Evolutionary conservation across 2,113 vertebrate genomes (phyloP).

Genomic region (Phyllostomus hastatus): DNA sequence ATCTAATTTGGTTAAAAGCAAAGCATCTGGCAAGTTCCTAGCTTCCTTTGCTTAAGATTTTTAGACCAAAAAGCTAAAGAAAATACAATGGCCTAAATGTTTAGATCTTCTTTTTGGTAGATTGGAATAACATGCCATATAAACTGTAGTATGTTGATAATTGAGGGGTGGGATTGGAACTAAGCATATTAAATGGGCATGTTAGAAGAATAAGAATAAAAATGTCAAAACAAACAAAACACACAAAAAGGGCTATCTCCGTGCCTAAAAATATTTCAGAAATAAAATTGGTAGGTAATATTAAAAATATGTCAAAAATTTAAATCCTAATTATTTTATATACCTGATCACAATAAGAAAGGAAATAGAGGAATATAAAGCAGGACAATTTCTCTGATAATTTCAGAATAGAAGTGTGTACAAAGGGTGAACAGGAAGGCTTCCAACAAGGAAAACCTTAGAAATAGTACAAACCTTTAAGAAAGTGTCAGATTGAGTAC

Average conservation of each 20-base stretch:
- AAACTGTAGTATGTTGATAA: neutral
- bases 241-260: neutral
- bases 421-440: neutral
- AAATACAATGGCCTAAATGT: neutral
- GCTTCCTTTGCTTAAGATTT: conserved; percentile 31
- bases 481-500: neutral
- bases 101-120: neutral
- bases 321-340: neutral
- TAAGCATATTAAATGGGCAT: neutral
- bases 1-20: conserved; percentile 67
- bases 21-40: conserved; percentile 30
- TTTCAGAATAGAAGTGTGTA: neutral
- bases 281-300: neutral
- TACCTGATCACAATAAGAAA: neutral
- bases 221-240: neutral
- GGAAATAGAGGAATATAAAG: neutral
- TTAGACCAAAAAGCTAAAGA: neutral
- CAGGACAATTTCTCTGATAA: neutral
- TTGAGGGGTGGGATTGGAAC: neutral
- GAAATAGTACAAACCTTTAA: neutral
- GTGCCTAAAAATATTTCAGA: neutral
- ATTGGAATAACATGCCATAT: neutral
- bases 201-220: neutral
- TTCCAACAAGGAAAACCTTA: neutral
- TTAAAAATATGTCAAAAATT: neutral